Evolutionary conservation across 1,140 invertebrate genomes (phyloP).

Genomic region (Microplitis demolitor): DNA sequence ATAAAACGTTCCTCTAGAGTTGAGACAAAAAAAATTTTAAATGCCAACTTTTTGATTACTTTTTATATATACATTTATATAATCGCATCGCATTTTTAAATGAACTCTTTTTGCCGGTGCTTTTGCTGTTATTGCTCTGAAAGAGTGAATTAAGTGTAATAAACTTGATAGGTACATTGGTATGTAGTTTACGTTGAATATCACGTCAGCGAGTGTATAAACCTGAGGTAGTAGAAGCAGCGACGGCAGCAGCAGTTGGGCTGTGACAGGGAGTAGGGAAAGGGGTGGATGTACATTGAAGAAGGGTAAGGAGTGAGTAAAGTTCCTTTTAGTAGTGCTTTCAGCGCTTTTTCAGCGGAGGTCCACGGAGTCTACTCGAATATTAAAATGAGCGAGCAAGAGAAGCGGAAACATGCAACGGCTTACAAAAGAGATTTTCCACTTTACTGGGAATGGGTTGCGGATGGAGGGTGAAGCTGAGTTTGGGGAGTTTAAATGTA

Average conservation of each 20-base stretch:
- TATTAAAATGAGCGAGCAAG: conserved; percentile 50
- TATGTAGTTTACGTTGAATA: neutral
- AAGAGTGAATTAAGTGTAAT: conserved; percentile 43
- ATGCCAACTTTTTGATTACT: too few species aligned
- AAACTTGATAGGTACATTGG: conserved; percentile 25
- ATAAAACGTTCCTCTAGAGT: too few species aligned
- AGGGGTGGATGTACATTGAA: neutral
- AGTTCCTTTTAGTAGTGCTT: conserved; percentile 47
- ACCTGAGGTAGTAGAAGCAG: neutral
- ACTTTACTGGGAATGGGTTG: conserved; percentile 35
- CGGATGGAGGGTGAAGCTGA: neutral
- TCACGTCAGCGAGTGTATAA: conserved; percentile 14
- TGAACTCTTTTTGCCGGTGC: conserved; percentile 1
- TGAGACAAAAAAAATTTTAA: too few species aligned
- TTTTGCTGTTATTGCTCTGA: conserved; percentile 28
- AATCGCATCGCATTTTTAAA: conserved; percentile 2
- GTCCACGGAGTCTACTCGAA: conserved; percentile 38
- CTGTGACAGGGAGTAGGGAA: neutral
- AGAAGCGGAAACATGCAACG: conserved; percentile 44
- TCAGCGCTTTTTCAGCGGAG: conserved; percentile 39
- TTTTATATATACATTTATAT: too few species aligned
- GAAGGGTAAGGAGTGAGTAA: conserved; percentile 30
- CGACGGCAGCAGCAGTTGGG: too few species aligned
- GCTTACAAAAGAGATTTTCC: conserved; percentile 55
- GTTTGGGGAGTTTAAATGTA: too few species aligned